A percentile compares a stretch with the other conserved stretches of the same genome.
phyloP scores from a whole-genome alignment of 2,888 invertebrate genomes.

The Alitta virens region DNA sequence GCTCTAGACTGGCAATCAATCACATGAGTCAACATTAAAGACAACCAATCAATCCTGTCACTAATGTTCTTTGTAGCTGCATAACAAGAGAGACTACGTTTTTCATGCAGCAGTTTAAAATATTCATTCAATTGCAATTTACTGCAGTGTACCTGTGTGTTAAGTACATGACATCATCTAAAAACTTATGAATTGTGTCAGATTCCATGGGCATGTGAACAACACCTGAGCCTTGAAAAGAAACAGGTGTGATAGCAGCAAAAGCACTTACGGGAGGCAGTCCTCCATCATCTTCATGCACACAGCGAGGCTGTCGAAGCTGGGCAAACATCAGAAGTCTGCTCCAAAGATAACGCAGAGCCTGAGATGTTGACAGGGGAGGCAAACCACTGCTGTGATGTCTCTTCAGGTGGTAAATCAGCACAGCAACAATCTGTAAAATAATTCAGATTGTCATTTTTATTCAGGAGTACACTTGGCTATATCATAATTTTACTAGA shows the following conservation, averaged over 20 bases:
- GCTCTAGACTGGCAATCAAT: neutral
- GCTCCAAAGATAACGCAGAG: conserved; percentile 37
- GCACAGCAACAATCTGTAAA: conserved; percentile 46
- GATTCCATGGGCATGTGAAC: too few species aligned
- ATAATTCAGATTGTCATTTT: neutral
- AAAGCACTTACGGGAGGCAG: conserved; percentile 46
- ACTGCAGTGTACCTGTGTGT: neutral
- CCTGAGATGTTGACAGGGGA: conserved; percentile 38
- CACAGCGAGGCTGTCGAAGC: conserved; percentile 28
- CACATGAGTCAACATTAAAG: neutral
- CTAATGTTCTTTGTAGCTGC: neutral
- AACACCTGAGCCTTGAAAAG: neutral
- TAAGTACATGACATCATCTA: too few species aligned
- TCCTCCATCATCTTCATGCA: conserved; percentile 36
- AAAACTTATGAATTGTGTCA: too few species aligned
- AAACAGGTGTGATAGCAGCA: neutral
- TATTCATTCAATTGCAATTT: too few species aligned
- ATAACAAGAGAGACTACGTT: too few species aligned
- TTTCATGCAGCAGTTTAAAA: too few species aligned
- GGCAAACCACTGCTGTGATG: conserved; percentile 38
- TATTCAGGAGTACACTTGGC: too few species aligned
- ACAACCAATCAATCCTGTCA: neutral
- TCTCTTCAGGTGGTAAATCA: conserved; percentile 40
- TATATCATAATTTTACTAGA: neutral
- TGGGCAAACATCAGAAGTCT: conserved; percentile 33